phyloP scores from a whole-genome alignment of 2,113 vertebrate species.

The Ia io region DNA sequence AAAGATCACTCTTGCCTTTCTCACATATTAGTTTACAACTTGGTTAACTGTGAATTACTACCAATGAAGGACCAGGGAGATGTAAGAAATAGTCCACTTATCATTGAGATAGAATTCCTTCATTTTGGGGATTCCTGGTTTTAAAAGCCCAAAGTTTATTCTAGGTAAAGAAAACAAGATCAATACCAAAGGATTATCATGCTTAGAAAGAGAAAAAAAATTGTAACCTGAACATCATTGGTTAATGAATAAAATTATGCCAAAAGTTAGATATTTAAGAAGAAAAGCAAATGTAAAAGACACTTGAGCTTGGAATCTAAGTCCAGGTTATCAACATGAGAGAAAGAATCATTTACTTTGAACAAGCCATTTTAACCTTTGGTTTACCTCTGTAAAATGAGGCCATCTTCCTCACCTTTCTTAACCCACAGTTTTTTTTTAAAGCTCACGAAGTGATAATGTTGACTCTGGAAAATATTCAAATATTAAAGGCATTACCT shows the following conservation, averaged over 20 bases:
- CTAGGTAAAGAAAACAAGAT: neutral
- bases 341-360: neutral
- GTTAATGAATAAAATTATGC: neutral
- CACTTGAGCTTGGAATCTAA: neutral
- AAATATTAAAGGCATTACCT: neutral
- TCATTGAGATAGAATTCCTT: neutral
- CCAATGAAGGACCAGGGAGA: neutral
- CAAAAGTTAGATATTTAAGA: neutral
- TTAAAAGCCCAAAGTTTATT: neutral
- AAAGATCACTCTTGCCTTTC: neutral
- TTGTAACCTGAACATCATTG: neutral
- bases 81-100: neutral
- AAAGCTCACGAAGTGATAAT: neutral
- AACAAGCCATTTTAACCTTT: neutral
- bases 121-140: neutral
- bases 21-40: neutral
- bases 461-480: neutral
- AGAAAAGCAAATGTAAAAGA: neutral
- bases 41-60: neutral
- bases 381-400: neutral
- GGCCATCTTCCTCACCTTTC: neutral
- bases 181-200: neutral
- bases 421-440: neutral
- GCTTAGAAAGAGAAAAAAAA: neutral
- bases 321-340: neutral